Percentiles rank a stretch among this genome's conserved stretches.
phyloP scores from a whole-genome alignment of 2,113 vertebrate genomes.

The Silurus asotus region DNA sequence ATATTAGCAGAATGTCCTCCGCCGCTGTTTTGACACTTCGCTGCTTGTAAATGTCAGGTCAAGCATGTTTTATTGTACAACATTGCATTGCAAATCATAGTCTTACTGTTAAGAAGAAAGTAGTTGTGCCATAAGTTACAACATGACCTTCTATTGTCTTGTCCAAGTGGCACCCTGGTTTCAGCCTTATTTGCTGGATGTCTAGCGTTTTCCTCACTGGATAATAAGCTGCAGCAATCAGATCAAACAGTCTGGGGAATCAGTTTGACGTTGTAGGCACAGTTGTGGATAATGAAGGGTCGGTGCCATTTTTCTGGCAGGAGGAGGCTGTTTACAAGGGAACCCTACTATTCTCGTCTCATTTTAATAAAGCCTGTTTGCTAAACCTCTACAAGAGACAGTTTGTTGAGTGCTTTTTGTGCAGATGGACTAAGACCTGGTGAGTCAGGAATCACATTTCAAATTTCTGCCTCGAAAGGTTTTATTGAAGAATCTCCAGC shows the following conservation, averaged over 20 bases:
- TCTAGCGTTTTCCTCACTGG: neutral
- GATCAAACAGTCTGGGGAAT: conserved; percentile 10
- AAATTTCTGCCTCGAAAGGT: conserved; percentile 26
- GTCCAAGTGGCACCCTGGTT: neutral
- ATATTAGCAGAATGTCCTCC: neutral
- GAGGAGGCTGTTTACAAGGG: neutral
- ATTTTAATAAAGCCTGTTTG: neutral
- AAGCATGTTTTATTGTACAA: neutral
- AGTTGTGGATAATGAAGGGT: conserved; percentile 15
- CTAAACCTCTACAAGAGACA: neutral
- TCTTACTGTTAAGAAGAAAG: conserved; percentile 19
- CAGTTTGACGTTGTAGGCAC: conserved; percentile 15
- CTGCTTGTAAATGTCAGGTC: conserved; percentile 3
- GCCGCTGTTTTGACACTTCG: neutral
- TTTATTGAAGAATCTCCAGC: conserved; percentile 13
- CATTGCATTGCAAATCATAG: conserved; percentile 11
- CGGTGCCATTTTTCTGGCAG: neutral
- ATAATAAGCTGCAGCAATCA: conserved; percentile 32
- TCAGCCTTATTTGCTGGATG: conserved; percentile 10
- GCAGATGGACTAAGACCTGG: neutral
- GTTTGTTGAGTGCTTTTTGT: neutral
- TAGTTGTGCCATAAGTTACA: conserved; percentile 12
- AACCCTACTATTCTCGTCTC: conserved; percentile 2
- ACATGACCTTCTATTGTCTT: neutral
- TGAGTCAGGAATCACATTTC: conserved; percentile 26